These are phyloP conservation scores for Saimiri boliviensis DNA, from an alignment of 2,113 vertebrate genomes.

Conservation along the genomic window DNA sequence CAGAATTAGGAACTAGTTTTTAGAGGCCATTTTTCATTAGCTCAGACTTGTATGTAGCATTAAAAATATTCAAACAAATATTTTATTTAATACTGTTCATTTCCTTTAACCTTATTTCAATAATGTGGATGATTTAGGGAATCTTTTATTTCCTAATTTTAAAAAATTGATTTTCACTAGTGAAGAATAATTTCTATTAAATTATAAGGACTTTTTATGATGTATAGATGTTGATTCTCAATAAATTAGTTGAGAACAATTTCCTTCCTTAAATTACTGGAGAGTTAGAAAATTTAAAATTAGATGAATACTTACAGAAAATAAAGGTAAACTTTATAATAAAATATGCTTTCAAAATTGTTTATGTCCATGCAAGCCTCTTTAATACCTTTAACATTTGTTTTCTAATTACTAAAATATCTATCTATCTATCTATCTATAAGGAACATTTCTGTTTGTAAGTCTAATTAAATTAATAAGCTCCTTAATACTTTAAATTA, in stretches of 20 bases:
- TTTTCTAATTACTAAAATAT: conserved; percentile 14
- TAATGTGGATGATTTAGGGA: neutral
- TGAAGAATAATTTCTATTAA: conserved; percentile 13
- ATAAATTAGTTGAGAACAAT: neutral
- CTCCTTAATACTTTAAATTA: neutral
- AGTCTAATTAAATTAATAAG: conserved; percentile 20
- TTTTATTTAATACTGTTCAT: neutral
- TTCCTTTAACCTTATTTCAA: neutral
- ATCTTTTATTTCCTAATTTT: neutral
- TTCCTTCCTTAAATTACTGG: neutral
- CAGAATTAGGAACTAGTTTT: neutral
- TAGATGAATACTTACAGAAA: neutral
- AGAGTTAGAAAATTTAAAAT: neutral
- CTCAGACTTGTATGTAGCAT: neutral
- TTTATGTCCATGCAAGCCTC: neutral
- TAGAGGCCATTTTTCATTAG: neutral
- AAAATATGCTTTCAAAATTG: conserved; percentile 15
- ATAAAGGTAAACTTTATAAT: neutral
- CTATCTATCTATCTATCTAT: neutral
- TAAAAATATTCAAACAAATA: neutral
- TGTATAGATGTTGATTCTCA: neutral
- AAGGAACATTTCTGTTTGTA: neutral
- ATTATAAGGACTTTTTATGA: neutral
- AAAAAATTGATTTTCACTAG: neutral
- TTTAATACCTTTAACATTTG: neutral